Evolutionary conservation across 2,797 vertebrate genomes (phyloP), one percentile per base, ranked within the genome.

Genomic region (Salmo trutta): DNA sequence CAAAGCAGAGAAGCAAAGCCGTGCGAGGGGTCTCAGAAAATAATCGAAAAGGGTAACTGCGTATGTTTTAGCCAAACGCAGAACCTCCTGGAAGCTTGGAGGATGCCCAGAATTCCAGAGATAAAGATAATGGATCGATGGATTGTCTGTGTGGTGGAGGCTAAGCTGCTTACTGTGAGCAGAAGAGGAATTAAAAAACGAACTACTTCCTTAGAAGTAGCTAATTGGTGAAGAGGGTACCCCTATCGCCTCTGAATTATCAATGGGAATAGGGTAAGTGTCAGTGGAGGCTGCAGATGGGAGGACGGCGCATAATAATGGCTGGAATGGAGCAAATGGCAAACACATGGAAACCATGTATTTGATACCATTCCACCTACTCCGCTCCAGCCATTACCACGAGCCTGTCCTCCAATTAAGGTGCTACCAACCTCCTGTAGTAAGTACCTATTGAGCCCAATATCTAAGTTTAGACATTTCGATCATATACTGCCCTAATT

Each of bases 51-150:
- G 79, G 87, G 86, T 86, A 16, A 1, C 86, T 88, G 89, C 84
- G 74, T 86, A 91, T 89, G 89, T 84, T 86, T 88, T 19, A 24
- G 85, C 76, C 85, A 88, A 88, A 86, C 88, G 83, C 86, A 84
- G 89, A 90, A 88, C 85, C 85, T 83, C 82, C 56, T 82, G 77
- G 74, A 89, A 59, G 79, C 82, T 54, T 81, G 77, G 67, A 16
- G 67, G 86, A 89, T 90, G 84, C 82, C 82, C 80, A 12, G 84
- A 88, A 93, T 93, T 93, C 90, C 91, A 82, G 79, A 92, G 92
- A 92, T 91, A 92, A 93, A 86, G 89, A 31, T 68, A 66, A 62
- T 56, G 76, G n/a, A 47, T 29, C 83, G 75, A 3, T 1, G 59
- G 81, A 83, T 80, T 81, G 87, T 90, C 91, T 90, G 85, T 83